Conservation (phyloP, 2,888 invertebrate species). For the Drosophila pseudotakahashii region DNA sequence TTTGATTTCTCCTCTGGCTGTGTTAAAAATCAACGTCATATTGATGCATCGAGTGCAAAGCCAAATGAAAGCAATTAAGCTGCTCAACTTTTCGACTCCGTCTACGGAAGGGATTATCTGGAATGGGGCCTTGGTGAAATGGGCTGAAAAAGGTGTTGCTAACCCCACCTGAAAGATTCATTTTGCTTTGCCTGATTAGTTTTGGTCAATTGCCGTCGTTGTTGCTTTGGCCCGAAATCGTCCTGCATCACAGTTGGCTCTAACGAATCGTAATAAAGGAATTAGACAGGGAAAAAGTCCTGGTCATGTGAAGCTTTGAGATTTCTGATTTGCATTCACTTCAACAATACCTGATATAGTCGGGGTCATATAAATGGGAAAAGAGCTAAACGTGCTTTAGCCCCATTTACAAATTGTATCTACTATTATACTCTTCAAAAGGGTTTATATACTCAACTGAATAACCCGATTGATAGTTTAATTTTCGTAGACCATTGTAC, state of each 20-base stretch:
- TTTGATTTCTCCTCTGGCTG: constrained; percentile 10
- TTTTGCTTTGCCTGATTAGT: constrained; percentile 62
- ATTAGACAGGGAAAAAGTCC: constrained; percentile 43
- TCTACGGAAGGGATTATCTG: neutral
- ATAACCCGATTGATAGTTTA: no score
- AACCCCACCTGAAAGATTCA: constrained; percentile 41
- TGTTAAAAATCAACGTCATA: constrained; percentile 78
- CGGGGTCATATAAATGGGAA: neutral
- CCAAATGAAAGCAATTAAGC: constrained; percentile 78
- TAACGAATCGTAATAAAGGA: constrained; percentile 74
- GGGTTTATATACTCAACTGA: neutral
- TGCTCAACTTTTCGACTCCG: constrained; percentile 47
- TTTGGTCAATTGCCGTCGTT: constrained; percentile 42
- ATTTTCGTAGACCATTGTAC: no score
- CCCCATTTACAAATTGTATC: neutral
- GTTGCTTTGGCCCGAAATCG: constrained; percentile 44
- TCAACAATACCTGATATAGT: neutral
- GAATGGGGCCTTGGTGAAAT: neutral
- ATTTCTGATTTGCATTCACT: neutral
- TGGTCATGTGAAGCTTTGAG: constrained; percentile 8
- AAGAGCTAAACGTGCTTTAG: neutral
- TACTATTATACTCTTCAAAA: neutral
- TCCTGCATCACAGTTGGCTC: constrained; percentile 49
- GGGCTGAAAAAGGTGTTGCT: neutral
- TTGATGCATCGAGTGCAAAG: constrained; percentile 54